Conservation (phyloP, 2,113 vertebrate genomes). For the Sinocyclocheilus rhinocerous region DNA sequence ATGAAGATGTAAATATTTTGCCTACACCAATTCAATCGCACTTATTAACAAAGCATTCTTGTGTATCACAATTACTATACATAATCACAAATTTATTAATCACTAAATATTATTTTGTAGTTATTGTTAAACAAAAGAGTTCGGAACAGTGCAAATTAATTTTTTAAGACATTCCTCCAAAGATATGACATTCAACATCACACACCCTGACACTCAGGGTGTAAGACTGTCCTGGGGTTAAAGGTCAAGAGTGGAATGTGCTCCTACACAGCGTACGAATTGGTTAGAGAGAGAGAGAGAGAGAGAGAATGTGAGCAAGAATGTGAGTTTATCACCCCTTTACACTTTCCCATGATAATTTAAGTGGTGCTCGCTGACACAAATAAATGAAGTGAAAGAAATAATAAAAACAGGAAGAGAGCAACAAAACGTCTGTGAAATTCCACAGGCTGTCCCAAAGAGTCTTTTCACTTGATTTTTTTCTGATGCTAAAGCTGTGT, state of each 20-base stretch:
- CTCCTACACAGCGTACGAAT: constrained; percentile 14
- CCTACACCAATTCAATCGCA: constrained; percentile 38
- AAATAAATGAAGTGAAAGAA: constrained; percentile 16
- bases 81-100: constrained; percentile 43
- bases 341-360: background rate
- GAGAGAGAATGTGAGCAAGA: background rate
- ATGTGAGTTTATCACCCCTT: background rate
- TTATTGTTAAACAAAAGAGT: constrained; percentile 58
- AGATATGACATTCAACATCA: constrained; percentile 69
- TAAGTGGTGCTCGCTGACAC: constrained; percentile 1
- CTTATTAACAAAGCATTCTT: constrained; percentile 70
- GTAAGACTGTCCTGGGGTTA: constrained; percentile 32
- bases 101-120: constrained; percentile 51
- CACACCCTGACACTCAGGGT: background rate
- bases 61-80: constrained; percentile 47
- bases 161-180: constrained; percentile 71
- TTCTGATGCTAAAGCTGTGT: background rate
- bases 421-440: background rate
- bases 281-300: background rate
- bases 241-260: constrained; percentile 29
- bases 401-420: background rate
- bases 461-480: background rate
- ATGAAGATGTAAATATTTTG: background rate
- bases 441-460: background rate
- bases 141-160: constrained; percentile 74